phyloP scores from a whole-genome alignment of 2,888 invertebrate species.

The Aphelenchoides bicaudatus region DNA sequence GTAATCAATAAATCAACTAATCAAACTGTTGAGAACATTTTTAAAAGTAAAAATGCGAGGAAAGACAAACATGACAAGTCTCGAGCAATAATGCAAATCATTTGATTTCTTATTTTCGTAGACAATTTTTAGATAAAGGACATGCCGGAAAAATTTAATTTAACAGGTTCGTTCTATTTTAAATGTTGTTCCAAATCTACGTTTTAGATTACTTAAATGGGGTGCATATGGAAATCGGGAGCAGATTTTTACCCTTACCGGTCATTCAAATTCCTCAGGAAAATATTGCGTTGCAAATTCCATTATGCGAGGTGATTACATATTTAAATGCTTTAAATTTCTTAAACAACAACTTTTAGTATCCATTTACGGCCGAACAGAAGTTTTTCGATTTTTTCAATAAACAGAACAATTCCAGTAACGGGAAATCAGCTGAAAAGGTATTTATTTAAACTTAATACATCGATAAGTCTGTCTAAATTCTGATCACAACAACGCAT shows the following conservation, averaged over 20 bases:
- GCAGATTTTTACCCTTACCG: constrained; percentile 37
- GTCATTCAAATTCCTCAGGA: constrained; percentile 25
- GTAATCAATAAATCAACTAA: too few relatives aligned
- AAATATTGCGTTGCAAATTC: constrained; percentile 20
- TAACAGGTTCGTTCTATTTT: too few relatives aligned
- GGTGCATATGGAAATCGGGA: constrained; percentile 33
- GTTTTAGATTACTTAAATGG: constrained; percentile 36
- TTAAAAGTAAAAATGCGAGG: too few relatives aligned
- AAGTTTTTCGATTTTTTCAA: constrained; percentile 3
- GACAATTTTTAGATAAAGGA: background rate
- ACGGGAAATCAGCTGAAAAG: background rate
- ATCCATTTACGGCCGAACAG: constrained; percentile 25
- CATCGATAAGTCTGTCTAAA: too few relatives aligned
- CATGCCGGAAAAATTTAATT: too few relatives aligned
- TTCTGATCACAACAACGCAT: too few relatives aligned
- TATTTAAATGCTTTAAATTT: background rate
- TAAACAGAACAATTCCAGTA: background rate
- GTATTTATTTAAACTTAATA: too few relatives aligned
- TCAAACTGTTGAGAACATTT: too few relatives aligned
- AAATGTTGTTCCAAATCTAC: too few relatives aligned
- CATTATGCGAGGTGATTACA: constrained; percentile 6
- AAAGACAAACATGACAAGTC: too few relatives aligned
- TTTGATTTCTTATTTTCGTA: too few relatives aligned
- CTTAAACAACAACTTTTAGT: constrained; percentile 20
- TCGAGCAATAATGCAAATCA: too few relatives aligned